Evolutionary conservation across 2,797 vertebrate genomes (phyloP), one percentile per base, ranked within the genome.

Genomic region (Pseudopleuronectes americanus): DNA sequence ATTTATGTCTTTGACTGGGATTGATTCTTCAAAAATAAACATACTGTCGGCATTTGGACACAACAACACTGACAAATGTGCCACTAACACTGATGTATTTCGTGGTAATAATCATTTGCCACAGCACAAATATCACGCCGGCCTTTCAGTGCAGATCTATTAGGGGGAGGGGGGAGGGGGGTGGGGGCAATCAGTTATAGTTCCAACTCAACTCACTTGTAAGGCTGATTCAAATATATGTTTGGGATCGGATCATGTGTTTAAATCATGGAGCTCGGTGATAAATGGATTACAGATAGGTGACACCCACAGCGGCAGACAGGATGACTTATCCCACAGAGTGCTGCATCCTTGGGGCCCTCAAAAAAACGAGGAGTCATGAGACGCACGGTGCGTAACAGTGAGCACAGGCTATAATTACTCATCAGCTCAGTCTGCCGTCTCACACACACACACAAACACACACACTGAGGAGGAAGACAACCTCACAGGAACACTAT

Each of bases 361-460:
- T 71, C 62, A 23, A 48, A 48, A 48, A 48, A 8, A 48, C 17
- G 57, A 71, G 68, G 43, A 19, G 43, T 16, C 52, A 78, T 69
- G 69, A 84, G 63, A 83, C 74, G 45, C 76, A 56, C 69, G 66
- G 52, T 64, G 49, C 83, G 64, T 78, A 85, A 86, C 79, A 79
- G 66, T 38, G 36, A 13, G 36, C 36, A 38, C 36, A 38, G 36
- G 36, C 36, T 38, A 38, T 38, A 38, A 38, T 38, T 38, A 52
- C 51, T 13, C 21, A 22, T 19, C 14, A 13, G 14, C 41, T 9
- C 12, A 38, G 9, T 10, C 12, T 10, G 9, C 9, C 36, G 14
- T 14, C 9, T 3, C 36, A 12, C 36, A 38, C 36, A 38, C 36
- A 2, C 36, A 38, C 36, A 38, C 36, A 4, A 3, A 31, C 31